Percentiles rank a stretch among this genome's conserved stretches.
Evolutionary conservation across 2,888 invertebrate species (phyloP).

Genomic region (Himalopsyche tibetana): DNA sequence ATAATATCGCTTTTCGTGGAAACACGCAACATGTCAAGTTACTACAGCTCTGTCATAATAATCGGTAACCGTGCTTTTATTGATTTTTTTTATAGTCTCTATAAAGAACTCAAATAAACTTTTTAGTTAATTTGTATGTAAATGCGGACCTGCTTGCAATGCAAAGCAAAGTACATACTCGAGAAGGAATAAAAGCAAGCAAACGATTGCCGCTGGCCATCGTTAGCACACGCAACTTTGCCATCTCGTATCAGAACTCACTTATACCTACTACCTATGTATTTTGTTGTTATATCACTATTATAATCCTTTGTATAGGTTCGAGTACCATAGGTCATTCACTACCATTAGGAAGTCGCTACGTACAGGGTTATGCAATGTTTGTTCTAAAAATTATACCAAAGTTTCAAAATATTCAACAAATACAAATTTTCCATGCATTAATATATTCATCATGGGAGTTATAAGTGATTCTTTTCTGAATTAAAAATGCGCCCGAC

Average conservation of each 20-base stretch:
- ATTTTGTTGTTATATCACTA: conserved; percentile 11
- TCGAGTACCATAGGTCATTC: conserved; percentile 20
- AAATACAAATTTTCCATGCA: too few species aligned
- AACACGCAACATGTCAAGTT: too few species aligned
- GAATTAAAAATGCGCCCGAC: too few species aligned
- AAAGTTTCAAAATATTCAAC: not conserved
- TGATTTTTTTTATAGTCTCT: too few species aligned
- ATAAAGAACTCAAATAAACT: too few species aligned
- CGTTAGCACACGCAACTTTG: conserved; percentile 46
- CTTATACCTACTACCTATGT: not conserved
- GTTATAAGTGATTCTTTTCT: too few species aligned
- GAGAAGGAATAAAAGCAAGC: conserved; percentile 1
- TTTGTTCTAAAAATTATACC: not conserved
- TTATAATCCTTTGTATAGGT: not conserved
- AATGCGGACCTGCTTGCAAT: not conserved
- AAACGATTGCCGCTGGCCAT: conserved; percentile 28
- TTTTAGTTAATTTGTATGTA: not conserved
- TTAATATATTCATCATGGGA: too few species aligned
- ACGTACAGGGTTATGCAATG: not conserved
- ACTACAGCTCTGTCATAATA: too few species aligned
- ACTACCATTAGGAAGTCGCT: conserved; percentile 11
- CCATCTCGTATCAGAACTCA: conserved; percentile 9
- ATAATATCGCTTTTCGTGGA: too few species aligned
- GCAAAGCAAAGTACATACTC: not conserved
- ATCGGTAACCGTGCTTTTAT: too few species aligned